Evolutionary conservation across 2,888 invertebrate species (phyloP).

Genomic region (Drosophila meridionalis): DNA sequence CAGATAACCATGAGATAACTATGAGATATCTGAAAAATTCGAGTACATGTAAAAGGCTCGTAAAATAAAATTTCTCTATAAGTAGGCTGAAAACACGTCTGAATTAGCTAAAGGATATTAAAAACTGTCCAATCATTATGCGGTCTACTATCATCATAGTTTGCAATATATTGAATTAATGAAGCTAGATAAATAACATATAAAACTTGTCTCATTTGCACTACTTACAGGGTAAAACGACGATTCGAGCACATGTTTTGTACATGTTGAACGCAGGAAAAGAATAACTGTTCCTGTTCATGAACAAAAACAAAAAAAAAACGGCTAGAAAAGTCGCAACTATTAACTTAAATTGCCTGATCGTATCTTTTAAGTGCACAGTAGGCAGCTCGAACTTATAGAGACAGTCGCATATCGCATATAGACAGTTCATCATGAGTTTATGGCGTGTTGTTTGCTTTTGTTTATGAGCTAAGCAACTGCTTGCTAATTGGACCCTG

Average conservation of each 20-base stretch:
- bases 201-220: neutral
- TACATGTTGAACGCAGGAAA: slow-evolving; percentile 11
- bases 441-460: slow-evolving; percentile 59
- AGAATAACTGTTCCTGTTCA: slow-evolving; percentile 17
- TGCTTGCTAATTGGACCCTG: slow-evolving; percentile 43
- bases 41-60: no score
- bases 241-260: slow-evolving; percentile 1
- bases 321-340: slow-evolving; percentile 33
- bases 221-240: neutral
- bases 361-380: slow-evolving; percentile 43
- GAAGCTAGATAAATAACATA: neutral
- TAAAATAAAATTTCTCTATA: neutral
- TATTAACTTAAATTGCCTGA: slow-evolving; percentile 61
- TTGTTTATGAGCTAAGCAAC: slow-evolving; percentile 56
- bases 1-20: neutral
- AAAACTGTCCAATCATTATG: neutral
- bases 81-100: no score
- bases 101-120: neutral
- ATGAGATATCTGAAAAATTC: neutral
- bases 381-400: slow-evolving; percentile 1
- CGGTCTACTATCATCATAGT: neutral
- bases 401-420: slow-evolving; percentile 12
- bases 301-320: slow-evolving; percentile 35
- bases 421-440: slow-evolving; percentile 50
- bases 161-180: neutral